These are phyloP conservation scores for Sternotherus odoratus DNA, from an alignment of 2,797 vertebrate species.

Conservation along the genomic window DNA sequence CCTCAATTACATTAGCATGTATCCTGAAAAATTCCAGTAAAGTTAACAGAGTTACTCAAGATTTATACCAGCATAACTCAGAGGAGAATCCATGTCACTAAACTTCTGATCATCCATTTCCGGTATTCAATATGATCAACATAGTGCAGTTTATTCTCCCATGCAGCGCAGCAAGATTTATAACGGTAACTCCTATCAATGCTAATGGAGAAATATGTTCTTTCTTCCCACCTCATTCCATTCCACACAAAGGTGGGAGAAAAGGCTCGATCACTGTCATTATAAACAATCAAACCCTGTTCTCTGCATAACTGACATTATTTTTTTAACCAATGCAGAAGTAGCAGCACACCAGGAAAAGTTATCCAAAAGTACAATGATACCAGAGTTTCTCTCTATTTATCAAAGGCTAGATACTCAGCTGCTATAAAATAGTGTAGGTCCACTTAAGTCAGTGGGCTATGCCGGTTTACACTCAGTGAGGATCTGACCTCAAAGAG, in stretches of 20 bases:
- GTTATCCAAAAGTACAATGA: neutral
- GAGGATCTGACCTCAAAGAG: neutral
- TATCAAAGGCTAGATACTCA: neutral
- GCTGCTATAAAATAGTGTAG: neutral
- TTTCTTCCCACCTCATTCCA: accelerated
- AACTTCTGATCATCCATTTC: neutral
- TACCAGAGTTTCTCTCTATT: neutral
- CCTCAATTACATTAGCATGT: neutral
- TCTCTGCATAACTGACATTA: neutral
- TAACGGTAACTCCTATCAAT: neutral
- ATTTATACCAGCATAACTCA: neutral
- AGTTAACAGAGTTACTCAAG: neutral
- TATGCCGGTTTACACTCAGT: neutral
- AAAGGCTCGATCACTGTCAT: neutral
- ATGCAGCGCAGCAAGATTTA: neutral
- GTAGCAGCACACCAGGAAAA: neutral
- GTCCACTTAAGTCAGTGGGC: neutral
- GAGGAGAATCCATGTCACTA: neutral
- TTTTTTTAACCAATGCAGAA: neutral
- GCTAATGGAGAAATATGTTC: neutral
- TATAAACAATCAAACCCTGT: neutral
- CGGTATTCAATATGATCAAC: too few species aligned
- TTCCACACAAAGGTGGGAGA: neutral
- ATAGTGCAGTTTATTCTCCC: neutral
- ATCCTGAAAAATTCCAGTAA: neutral